Conservation (phyloP, 2,888 invertebrate genomes). For the Tethea ocularis region DNA sequence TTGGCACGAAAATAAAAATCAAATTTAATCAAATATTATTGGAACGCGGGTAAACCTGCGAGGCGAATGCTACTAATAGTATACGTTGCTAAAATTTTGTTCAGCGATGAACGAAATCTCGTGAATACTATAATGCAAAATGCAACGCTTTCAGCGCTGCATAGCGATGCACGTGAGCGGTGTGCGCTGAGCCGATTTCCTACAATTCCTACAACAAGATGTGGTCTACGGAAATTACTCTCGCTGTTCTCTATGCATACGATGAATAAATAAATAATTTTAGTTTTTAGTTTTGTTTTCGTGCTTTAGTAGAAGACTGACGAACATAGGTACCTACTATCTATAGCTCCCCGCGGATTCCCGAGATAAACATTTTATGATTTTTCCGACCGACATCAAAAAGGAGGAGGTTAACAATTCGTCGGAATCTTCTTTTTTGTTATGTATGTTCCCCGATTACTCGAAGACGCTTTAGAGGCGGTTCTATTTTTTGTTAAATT, state of each 20-base stretch:
- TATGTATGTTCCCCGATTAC: too few relatives aligned
- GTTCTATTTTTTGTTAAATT: too few relatives aligned
- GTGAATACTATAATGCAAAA: constrained; percentile 26
- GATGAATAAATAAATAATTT: constrained; percentile 43
- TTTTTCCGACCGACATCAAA: too few relatives aligned
- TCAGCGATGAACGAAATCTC: constrained; percentile 21
- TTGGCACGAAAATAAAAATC: background rate
- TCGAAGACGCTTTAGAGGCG: too few relatives aligned
- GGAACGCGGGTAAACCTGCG: too few relatives aligned
- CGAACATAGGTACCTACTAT: too few relatives aligned
- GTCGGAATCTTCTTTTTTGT: too few relatives aligned
- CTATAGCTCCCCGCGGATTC: too few relatives aligned
- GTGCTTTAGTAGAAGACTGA: constrained; percentile 14
- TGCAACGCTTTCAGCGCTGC: constrained; percentile 16
- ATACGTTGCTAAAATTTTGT: constrained; percentile 29
- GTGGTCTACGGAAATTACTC: constrained; percentile 37
- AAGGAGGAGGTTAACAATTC: too few relatives aligned
- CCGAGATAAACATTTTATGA: too few relatives aligned
- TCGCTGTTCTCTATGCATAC: constrained; percentile 21
- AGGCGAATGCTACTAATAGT: background rate
- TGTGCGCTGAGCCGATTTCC: constrained; percentile 22
- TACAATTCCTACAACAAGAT: constrained; percentile 3
- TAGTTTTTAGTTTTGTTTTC: constrained; percentile 37
- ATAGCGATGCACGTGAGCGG: background rate
- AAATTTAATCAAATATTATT: too few relatives aligned